Evolutionary conservation across 37 sponge, comb jelly and placozoan genomes (phyloP).

Genomic region (Aphrocallistes beatrix): DNA sequence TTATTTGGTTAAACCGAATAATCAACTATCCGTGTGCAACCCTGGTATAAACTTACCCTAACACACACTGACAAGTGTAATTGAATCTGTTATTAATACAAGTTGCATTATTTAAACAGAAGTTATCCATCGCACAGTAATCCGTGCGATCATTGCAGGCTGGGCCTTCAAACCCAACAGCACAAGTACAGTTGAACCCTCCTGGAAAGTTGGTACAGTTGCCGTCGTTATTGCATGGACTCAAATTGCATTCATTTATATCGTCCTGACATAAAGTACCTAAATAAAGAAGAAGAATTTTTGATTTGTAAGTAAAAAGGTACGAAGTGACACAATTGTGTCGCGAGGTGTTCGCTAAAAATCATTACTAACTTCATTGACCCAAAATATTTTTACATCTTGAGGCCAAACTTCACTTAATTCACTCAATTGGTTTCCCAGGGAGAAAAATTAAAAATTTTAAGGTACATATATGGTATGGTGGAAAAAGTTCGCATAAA

Average conservation of each 20-base stretch:
- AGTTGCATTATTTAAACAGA: background rate
- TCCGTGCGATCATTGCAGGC: conserved; percentile 6
- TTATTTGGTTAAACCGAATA: no score
- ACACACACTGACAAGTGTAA: background rate
- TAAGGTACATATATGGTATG: no score
- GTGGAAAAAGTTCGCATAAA: no score
- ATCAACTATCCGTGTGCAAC: background rate
- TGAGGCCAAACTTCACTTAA: no score
- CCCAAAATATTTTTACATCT: no score
- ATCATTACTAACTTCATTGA: no score
- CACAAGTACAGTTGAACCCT: background rate
- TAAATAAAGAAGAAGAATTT: background rate
- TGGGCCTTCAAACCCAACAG: background rate
- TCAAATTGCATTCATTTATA: background rate
- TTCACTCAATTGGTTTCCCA: no score
- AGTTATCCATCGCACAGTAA: background rate
- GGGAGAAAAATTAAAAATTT: no score
- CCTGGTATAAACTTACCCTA: conserved; percentile 15
- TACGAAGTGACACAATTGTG: no score
- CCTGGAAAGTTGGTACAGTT: background rate
- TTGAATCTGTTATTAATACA: conserved; percentile 1
- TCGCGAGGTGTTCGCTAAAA: no score
- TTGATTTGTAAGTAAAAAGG: no score
- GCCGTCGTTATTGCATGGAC: background rate
- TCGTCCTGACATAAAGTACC: background rate